These are phyloP conservation scores for Epizoanthus ramosus DNA, from an alignment of 92 coral and sea anemone genomes.

Conservation along the genomic window DNA sequence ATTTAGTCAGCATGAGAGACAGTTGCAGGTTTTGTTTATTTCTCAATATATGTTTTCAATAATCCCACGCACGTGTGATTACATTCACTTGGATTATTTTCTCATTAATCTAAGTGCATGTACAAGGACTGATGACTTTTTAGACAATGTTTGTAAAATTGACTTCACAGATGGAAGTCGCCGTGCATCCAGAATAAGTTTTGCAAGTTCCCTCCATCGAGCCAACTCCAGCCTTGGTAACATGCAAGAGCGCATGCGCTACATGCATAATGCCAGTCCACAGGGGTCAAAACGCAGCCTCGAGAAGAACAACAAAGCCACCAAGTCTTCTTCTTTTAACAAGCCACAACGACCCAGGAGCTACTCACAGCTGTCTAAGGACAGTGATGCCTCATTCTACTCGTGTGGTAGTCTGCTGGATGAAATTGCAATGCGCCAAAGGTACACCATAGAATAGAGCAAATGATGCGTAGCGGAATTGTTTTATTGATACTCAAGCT, in stretches of 20 bases:
- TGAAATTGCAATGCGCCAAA: constrained; percentile 62
- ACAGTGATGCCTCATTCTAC: constrained; percentile 93
- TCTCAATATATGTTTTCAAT: too few relatives aligned
- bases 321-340: constrained; percentile 47
- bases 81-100: too few relatives aligned
- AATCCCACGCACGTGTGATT: too few relatives aligned
- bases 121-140: too few relatives aligned
- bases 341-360: constrained; percentile 51
- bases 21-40: too few relatives aligned
- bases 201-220: constrained; percentile 41
- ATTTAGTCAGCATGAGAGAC: too few relatives aligned
- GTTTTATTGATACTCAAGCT: too few relatives aligned
- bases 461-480: too few relatives aligned
- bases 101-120: too few relatives aligned
- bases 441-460: constrained; percentile 1
- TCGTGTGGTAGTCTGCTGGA: constrained; percentile 95
- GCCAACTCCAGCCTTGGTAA: constrained; percentile 49
- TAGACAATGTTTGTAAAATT: not conserved
- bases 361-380: constrained; percentile 69
- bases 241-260: constrained; percentile 66
- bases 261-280: constrained; percentile 65
- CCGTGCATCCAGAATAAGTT: constrained; percentile 28
- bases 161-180: constrained; percentile 30
- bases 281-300: constrained; percentile 72
- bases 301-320: constrained; percentile 44